Evolutionary conservation across 1,140 invertebrate genomes (phyloP), one percentile per base, ranked within the genome.

Genomic region (Bombus picipes): DNA sequence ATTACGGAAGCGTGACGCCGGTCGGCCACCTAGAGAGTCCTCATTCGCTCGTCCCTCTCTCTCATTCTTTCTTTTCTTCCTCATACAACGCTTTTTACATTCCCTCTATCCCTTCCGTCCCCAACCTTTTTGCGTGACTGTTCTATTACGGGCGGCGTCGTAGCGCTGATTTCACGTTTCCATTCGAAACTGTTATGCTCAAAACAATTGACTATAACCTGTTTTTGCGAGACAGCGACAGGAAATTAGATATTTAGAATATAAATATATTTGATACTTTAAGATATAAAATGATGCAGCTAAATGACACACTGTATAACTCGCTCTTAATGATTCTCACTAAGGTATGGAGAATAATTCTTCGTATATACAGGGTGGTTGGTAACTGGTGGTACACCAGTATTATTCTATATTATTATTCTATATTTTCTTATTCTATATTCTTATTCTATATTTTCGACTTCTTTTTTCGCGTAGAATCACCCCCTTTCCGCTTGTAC

Each of bases 1-100:
- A 92, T 92, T 92, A 92, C 90, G 80, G 83, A 87, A 90, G 87
- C 83, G 78, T 88, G 89, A 90, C 88, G 75, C 79, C 47, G 76
- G 79, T 73, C 74, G 81, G 47, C 78, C 78, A 78, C 71, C 68
- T 83, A 82, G 83, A 91, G 83, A 72, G 70, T 65, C 53, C 80
- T 75, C 84, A 81, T 74, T 88, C 43, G n/a, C 37, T n/a, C 57
- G 10, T 66, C 41, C 53, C 32, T 32, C 22, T 37, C 68, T n/a
- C 22, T 37, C 68, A 25, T 12, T 76, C 59, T 22, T 39, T 15
- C 65, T 18, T 66, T 75, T 43, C n/a, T 39, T 72, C 68, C 6
- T 28, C 73, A 77, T 87, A 62, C 32, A 41, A 77, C 75, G 10
- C 32, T 47, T 74, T 77, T 57, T 57, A 12, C 41, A 34, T 39